Evolutionary conservation across 2,797 vertebrate genomes (phyloP), one percentile per base, ranked within the genome.

Genomic region (Harpagifer antarcticus): DNA sequence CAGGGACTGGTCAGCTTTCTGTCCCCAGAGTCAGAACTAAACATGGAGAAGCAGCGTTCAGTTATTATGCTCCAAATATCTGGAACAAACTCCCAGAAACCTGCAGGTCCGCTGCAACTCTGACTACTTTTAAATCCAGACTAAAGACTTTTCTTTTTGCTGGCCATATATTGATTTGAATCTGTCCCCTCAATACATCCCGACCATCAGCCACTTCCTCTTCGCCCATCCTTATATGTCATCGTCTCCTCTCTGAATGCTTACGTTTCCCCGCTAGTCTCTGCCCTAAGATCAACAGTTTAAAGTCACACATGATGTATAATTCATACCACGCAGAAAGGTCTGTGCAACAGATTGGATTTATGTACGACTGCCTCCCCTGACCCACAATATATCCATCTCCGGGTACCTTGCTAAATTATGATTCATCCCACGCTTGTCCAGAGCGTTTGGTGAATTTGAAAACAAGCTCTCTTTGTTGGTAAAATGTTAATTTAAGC

Each of bases 161-260:
- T n/a, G n/a, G 78, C 68, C 47, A 27, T 73, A 80, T 87, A 89
- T 91, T 81, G 90, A 94, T 93, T 92, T 91, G 81, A 84, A 91
- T 93, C 83, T 85, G 67, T 45, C 55, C 31, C 62, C 65, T 77
- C 59, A 77, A 67, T 67, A 68, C 73, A 76, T 60, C 66, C 71
- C 37, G 47, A 5, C 19, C 20, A n/a, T 14, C 65, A 49, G 27
- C 40, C 42, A 27, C 68, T 66, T 42, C 67, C 64, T 48, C 9
- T 57, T 31, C 2, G 5, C 54, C n/a, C 50, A 52, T 43, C 40
- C 40, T 33, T 69, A 47, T 73, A 31, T 70, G 47, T 68, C 59
- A 15, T 66, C 12, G 5, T 62, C 64, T 71, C 45, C 69, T 69
- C 50, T 68, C 49, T 65, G 44, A 68, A 76, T 72, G 83, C 79